phyloP scores from a whole-genome alignment of 2,888 invertebrate species.

The Campoplex capitator region DNA sequence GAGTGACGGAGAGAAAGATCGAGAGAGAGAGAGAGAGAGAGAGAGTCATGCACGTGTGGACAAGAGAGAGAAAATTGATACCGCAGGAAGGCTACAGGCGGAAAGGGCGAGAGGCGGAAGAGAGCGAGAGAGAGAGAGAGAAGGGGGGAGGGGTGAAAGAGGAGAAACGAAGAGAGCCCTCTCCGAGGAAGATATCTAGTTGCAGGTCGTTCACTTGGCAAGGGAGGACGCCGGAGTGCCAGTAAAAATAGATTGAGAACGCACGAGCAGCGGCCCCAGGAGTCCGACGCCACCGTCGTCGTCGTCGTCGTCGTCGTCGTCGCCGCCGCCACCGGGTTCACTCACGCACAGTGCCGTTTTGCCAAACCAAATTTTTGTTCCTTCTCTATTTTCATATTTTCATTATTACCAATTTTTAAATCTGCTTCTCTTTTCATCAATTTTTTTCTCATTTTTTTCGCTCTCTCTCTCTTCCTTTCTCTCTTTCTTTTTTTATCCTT shows the following conservation, averaged over 20 bases:
- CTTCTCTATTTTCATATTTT: not conserved
- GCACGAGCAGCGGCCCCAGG: conserved; percentile 72
- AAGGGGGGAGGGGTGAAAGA: conserved; percentile 41
- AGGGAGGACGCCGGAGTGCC: conserved; percentile 80
- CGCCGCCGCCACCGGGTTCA: conserved; percentile 69
- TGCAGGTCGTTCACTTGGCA: conserved; percentile 84
- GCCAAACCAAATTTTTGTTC: conserved; percentile 66
- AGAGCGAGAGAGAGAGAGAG: conserved; percentile 1
- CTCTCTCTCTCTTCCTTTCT: not conserved
- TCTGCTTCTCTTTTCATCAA: conserved; percentile 32
- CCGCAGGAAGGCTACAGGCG: not conserved
- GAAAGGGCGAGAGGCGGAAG: conserved; percentile 7
- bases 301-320: conserved; percentile 63
- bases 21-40: conserved; percentile 30
- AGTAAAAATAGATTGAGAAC: conserved; percentile 83
- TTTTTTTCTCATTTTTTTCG: conserved; percentile 20
- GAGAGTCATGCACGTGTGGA: conserved; percentile 33
- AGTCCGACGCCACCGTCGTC: conserved; percentile 59
- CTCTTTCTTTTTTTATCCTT: not conserved
- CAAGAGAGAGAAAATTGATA: conserved; percentile 23
- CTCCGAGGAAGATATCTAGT: conserved; percentile 81
- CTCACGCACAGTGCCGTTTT: conserved; percentile 74
- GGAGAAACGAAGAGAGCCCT: conserved; percentile 65
- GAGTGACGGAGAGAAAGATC: conserved; percentile 32
- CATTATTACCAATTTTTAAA: conserved; percentile 57